A percentile compares a stretch with the other conserved stretches of the same genome.
phyloP scores from a whole-genome alignment of 2,113 vertebrate species.

The Arizona elegans region DNA sequence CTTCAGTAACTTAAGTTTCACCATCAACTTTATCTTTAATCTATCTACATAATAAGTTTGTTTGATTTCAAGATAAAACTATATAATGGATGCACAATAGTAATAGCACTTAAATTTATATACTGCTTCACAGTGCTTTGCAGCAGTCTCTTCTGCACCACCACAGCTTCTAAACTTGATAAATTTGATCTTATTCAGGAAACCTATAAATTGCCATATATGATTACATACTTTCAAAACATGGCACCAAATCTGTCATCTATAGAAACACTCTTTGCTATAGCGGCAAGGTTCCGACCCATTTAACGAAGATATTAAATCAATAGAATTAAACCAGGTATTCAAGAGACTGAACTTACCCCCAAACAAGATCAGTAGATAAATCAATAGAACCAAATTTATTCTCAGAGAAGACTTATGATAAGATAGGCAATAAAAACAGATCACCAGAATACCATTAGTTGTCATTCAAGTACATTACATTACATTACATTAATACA shows the following conservation, averaged over 20 bases:
- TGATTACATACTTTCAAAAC: not conserved
- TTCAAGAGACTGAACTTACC: not conserved
- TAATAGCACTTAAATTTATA: not conserved
- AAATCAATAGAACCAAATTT: not conserved
- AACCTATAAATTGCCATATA: not conserved
- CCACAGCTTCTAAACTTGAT: not conserved
- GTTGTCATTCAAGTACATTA: not conserved
- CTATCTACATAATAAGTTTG: not conserved
- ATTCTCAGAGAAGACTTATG: not conserved
- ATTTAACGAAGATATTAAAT: not conserved
- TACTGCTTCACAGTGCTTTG: not conserved
- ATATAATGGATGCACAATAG: not conserved
- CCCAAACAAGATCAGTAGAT: not conserved
- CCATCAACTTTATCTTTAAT: not conserved
- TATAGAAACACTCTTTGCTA: not conserved
- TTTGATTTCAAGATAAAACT: not conserved
- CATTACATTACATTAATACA: not conserved
- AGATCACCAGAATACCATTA: not conserved
- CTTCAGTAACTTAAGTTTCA: not conserved
- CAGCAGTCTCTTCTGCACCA: not conserved
- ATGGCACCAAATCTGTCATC: not conserved
- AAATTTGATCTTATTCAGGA: not conserved
- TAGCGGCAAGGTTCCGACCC: not conserved
- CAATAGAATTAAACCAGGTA: not conserved
- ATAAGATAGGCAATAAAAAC: not conserved